A percentile compares a stretch with the other conserved stretches of the same genome.
Evolutionary conservation across 2,888 invertebrate species (phyloP).

Genomic region (Tenthredo livida): DNA sequence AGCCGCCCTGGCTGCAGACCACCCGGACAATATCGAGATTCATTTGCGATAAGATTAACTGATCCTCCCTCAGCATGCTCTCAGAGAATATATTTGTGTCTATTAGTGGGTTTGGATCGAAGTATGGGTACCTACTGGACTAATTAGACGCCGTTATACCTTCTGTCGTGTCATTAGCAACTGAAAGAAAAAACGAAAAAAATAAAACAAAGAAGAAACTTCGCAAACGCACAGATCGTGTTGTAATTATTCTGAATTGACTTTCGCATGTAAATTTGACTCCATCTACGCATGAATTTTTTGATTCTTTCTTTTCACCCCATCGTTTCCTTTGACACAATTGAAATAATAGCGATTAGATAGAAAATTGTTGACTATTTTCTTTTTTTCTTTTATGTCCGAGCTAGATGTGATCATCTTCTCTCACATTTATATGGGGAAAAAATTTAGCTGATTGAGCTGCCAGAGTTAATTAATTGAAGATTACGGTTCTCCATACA

Average conservation of each 20-base stretch:
- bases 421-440: background rate
- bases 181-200: background rate
- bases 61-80: background rate
- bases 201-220: background rate
- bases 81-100: conserved; percentile 39
- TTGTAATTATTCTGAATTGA: background rate
- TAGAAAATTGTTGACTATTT: background rate
- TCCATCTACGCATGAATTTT: background rate
- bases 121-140: conserved; percentile 17
- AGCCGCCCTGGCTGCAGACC: conserved; percentile 18
- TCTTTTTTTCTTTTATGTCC: background rate
- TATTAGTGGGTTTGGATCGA: conserved; percentile 21
- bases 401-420: background rate
- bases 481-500: background rate
- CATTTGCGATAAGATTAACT: conserved; percentile 29
- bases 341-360: too few relatives aligned
- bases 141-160: conserved; percentile 37
- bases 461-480: background rate
- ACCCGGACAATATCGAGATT: conserved; percentile 41
- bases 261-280: background rate
- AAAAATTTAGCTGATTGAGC: background rate
- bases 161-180: background rate
- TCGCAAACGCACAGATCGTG: background rate
- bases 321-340: too few relatives aligned
- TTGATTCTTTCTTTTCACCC: background rate